Evolutionary conservation across 2,113 vertebrate species (phyloP).

Genomic region (Corythornis madagascariensis): DNA sequence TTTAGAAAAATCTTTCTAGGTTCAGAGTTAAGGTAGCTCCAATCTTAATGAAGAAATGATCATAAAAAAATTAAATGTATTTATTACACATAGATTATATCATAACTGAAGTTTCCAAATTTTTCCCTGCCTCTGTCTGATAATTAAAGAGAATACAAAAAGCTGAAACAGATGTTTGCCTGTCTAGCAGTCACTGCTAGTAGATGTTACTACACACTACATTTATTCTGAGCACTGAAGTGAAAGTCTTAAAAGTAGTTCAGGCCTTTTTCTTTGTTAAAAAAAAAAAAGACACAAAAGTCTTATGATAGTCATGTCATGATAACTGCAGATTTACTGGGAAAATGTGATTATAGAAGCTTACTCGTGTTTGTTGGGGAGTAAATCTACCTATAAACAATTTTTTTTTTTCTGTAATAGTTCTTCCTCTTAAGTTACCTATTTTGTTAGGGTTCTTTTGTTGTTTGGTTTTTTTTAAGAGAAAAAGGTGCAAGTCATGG

Average conservation of each 20-base stretch:
- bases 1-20: conserved; percentile 2
- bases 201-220: not conserved
- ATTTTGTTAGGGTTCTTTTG: not conserved
- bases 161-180: not conserved
- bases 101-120: not conserved
- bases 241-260: not conserved
- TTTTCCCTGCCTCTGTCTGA: not conserved
- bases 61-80: conserved; percentile 10
- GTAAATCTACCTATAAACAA: not conserved
- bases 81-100: conserved; percentile 10
- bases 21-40: conserved; percentile 12
- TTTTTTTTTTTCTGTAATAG: not conserved
- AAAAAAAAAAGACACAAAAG: not conserved
- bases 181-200: not conserved
- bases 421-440: not conserved
- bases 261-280: conserved; percentile 10
- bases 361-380: not conserved
- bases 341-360: not conserved
- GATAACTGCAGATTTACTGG: not conserved
- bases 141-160: not conserved
- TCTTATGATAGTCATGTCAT: not conserved
- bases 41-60: not conserved
- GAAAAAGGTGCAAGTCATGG: conserved; percentile 4
- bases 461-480: not conserved
- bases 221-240: not conserved